A percentile compares a stretch with the other conserved stretches of the same genome.
phyloP scores from a whole-genome alignment of 2,797 vertebrate genomes.

The Oreochromis grahami region DNA sequence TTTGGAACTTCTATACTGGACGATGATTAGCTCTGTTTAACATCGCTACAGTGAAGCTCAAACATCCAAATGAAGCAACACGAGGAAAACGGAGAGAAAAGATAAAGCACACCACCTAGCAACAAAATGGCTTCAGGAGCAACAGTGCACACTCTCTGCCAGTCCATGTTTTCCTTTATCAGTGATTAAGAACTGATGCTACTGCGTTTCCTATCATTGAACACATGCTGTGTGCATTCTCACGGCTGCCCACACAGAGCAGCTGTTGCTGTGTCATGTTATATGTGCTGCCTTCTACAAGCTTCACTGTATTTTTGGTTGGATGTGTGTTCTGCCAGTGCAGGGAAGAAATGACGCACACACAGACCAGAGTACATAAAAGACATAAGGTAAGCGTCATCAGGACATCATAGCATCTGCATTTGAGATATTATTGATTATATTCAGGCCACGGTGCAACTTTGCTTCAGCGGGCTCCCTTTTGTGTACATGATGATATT shows the following conservation, averaged over 20 bases:
- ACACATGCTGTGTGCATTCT: not conserved
- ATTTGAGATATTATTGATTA: not conserved
- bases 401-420: not conserved
- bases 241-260: not conserved
- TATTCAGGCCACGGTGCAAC: not conserved
- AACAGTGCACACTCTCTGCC: not conserved
- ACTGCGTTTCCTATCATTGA: slow-evolving; percentile 2
- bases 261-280: not conserved
- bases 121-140: not conserved
- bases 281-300: slow-evolving; percentile 21
- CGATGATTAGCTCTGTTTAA: not conserved
- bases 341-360: not conserved
- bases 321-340: not conserved
- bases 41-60: not conserved
- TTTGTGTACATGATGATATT: not conserved
- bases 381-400: not conserved
- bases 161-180: not conserved
- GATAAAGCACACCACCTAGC: not conserved
- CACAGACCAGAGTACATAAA: not conserved
- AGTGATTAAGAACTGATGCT: not conserved
- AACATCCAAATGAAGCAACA: not conserved
- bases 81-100: not conserved
- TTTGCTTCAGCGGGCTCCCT: not conserved
- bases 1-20: not conserved
- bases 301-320: not conserved